Evolutionary conservation across 2,797 vertebrate species (phyloP).

Genomic region (Morus bassanus): DNA sequence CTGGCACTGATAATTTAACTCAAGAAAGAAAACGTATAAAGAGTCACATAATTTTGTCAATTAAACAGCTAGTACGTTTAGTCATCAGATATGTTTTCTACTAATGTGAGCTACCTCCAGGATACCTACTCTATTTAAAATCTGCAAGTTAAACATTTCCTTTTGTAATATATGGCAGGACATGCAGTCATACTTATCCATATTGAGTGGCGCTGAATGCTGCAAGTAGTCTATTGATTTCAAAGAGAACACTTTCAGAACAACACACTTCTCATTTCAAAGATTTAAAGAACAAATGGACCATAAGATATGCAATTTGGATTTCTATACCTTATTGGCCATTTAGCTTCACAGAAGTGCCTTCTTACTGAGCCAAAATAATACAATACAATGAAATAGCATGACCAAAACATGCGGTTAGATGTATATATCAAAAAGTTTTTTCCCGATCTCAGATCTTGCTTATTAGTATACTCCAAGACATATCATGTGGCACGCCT

Average conservation of each 20-base stretch:
- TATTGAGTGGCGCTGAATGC: neutral
- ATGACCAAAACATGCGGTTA: neutral
- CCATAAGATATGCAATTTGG: neutral
- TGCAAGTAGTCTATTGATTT: neutral
- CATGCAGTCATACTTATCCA: neutral
- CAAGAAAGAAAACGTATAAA: neutral
- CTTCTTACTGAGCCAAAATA: neutral
- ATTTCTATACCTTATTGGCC: neutral
- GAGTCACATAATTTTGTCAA: neutral
- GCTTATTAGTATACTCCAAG: neutral
- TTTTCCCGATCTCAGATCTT: neutral
- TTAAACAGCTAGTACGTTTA: neutral
- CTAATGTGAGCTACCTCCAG: neutral
- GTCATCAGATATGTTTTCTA: neutral
- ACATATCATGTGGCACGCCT: neutral
- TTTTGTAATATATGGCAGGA: neutral
- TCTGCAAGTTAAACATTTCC: neutral
- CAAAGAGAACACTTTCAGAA: neutral
- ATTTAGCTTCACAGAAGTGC: neutral
- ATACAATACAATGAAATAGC: neutral
- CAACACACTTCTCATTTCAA: neutral
- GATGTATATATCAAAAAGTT: neutral
- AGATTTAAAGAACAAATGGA: neutral
- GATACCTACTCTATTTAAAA: neutral
- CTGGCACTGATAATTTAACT: neutral